phyloP scores from a whole-genome alignment of 2,797 vertebrate genomes.

The Mus minutoides region DNA sequence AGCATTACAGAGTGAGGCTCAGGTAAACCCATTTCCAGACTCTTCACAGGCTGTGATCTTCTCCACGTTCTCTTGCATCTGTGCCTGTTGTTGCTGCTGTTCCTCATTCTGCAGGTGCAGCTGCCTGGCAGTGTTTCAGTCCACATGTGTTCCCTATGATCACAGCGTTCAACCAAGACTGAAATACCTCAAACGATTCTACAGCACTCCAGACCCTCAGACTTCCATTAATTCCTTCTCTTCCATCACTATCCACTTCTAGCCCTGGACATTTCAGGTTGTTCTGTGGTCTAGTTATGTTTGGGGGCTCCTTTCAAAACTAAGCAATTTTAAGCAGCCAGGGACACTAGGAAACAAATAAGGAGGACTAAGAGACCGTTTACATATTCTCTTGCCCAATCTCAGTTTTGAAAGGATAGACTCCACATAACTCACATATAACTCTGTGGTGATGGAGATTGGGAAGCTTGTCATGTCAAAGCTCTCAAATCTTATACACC shows the following conservation, averaged over 20 bases:
- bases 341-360: neutral
- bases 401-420: neutral
- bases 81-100: neutral
- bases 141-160: neutral
- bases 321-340: neutral
- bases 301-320: neutral
- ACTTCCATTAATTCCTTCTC: neutral
- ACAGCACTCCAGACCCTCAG: neutral
- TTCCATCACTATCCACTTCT: neutral
- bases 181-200: neutral
- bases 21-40: neutral
- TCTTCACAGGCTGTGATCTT: neutral
- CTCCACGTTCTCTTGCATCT: neutral
- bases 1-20: neutral
- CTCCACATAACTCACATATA: neutral
- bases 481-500: neutral
- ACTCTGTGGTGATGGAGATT: neutral
- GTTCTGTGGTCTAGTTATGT: neutral
- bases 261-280: neutral
- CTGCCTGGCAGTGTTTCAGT: neutral
- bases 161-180: neutral
- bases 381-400: neutral
- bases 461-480: neutral
- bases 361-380: neutral
- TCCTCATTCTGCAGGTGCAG: neutral